Evolutionary conservation across 2,797 vertebrate species (phyloP).

Genomic region (Aphelocoma californica): DNA sequence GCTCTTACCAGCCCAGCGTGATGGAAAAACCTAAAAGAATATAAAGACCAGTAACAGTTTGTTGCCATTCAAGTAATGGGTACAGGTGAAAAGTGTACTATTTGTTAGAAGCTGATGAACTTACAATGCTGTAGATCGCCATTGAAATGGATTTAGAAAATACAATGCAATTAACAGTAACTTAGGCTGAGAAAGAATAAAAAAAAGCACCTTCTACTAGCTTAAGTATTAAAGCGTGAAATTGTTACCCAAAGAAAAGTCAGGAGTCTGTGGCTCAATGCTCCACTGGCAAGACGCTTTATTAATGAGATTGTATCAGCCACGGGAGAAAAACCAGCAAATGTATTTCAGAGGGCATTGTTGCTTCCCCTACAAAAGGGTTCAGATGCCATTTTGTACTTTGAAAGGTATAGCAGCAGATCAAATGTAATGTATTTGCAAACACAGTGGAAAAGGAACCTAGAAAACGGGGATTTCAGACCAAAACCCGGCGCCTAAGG

Average conservation of each 20-base stretch:
- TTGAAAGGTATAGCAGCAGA: fast-evolving
- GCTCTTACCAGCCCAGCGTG: background rate
- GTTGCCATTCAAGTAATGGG: background rate
- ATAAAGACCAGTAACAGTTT: background rate
- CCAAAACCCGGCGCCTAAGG: background rate
- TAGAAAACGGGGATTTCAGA: background rate
- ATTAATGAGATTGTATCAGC: background rate
- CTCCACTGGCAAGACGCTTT: background rate
- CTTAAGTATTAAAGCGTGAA: background rate
- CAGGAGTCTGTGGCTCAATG: background rate
- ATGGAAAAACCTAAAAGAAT: background rate
- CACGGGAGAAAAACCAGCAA: fast-evolving
- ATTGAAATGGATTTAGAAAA: background rate
- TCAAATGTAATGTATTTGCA: background rate
- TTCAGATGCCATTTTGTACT: background rate
- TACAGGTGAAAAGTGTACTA: background rate
- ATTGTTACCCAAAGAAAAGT: background rate
- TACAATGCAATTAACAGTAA: background rate
- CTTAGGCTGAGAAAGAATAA: background rate
- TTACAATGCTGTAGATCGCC: background rate
- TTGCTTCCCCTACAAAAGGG: background rate
- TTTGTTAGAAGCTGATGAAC: background rate
- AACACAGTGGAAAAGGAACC: fast-evolving
- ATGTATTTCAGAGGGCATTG: fast-evolving
- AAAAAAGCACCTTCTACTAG: background rate